Evolutionary conservation across 2,113 vertebrate genomes (phyloP).

Genomic region (Chloropsis hardwickii): DNA sequence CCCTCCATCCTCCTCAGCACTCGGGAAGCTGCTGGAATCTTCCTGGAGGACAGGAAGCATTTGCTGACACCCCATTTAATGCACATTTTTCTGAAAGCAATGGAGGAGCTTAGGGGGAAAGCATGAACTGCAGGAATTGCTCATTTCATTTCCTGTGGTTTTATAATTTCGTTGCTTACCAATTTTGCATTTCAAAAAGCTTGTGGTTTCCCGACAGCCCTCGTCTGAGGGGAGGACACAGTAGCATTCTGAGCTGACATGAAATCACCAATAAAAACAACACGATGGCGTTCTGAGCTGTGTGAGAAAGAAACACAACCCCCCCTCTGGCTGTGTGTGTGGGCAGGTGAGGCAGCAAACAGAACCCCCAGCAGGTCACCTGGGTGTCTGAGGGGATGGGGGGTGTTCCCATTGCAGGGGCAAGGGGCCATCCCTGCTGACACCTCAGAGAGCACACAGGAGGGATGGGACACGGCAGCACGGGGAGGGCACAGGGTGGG

Average conservation of each 20-base stretch:
- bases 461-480: neutral
- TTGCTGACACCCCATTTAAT: conserved; percentile 15
- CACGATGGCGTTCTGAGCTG: neutral
- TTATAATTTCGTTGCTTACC: conserved; percentile 42
- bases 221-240: conserved; percentile 15
- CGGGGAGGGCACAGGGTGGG: no score
- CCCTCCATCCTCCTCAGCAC: neutral
- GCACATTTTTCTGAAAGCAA: neutral
- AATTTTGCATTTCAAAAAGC: conserved; percentile 27
- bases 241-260: conserved; percentile 31
- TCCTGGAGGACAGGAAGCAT: neutral
- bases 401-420: neutral
- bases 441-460: neutral
- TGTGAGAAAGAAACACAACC: neutral
- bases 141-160: conserved; percentile 58
- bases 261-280: conserved; percentile 7
- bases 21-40: neutral
- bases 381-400: neutral
- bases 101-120: neutral
- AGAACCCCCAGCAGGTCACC: neutral
- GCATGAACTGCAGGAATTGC: conserved; percentile 11
- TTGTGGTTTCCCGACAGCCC: conserved; percentile 56
- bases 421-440: neutral
- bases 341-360: neutral
- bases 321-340: neutral